These are phyloP conservation scores for Rachycentron canadum DNA, from an alignment of 2,797 vertebrate species.

Conservation along the genomic window DNA sequence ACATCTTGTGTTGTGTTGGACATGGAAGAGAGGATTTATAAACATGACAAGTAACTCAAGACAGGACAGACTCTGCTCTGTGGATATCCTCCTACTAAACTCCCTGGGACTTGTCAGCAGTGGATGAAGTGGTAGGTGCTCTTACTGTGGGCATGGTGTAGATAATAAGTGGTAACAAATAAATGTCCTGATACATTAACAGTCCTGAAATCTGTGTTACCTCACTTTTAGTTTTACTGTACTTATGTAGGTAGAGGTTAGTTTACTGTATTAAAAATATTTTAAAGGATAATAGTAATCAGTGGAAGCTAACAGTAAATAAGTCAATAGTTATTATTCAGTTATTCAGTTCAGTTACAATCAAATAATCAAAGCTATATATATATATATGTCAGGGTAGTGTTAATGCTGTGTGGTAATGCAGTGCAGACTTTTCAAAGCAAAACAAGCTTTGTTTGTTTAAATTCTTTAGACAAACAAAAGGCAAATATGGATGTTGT, in stretches of 20 bases:
- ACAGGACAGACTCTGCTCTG: slow-evolving; percentile 16
- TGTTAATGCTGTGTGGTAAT: slow-evolving; percentile 39
- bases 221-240: not conserved
- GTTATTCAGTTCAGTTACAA: too few species aligned
- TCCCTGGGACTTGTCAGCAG: slow-evolving; percentile 36
- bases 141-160: not conserved
- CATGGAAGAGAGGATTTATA: slow-evolving; percentile 22
- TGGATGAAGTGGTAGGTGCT: not conserved
- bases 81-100: slow-evolving; percentile 21
- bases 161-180: not conserved
- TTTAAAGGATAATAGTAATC: too few species aligned
- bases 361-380: not conserved
- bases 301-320: too few species aligned
- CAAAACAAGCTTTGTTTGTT: slow-evolving; percentile 35
- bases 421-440: slow-evolving; percentile 35
- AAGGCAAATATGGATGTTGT: slow-evolving; percentile 32
- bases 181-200: slow-evolving; percentile 5
- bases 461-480: slow-evolving; percentile 41
- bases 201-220: not conserved
- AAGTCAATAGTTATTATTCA: not conserved
- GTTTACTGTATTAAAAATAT: not conserved
- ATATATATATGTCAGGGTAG: slow-evolving; percentile 28
- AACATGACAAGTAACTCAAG: slow-evolving; percentile 35
- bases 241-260: not conserved
- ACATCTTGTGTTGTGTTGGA: slow-evolving; percentile 11